Evolutionary conservation across 2,113 vertebrate genomes (phyloP), one percentile per base, ranked within the genome.

Genomic region (Narcine bancroftii): DNA sequence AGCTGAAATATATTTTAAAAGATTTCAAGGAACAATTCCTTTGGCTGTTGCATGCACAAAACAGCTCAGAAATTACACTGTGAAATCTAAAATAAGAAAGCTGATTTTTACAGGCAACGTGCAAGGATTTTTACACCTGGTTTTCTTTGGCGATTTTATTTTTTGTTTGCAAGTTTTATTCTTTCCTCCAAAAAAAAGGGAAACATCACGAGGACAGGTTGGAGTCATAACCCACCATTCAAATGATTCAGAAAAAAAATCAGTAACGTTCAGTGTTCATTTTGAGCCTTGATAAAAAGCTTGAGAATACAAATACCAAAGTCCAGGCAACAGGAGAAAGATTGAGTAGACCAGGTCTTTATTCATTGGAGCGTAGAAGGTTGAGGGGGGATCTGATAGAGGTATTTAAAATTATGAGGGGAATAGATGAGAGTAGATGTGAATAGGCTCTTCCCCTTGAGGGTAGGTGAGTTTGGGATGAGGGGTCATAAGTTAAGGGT

Each of bases 1-100:
- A 87, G n/a, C 21, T 87, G 81, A 60, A 87, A n/a, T 29, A 87
- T 72, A 33, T 33, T 87, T 87, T 56, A 87, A 33, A 21, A 87
- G 81, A 87, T 36, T 36, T 87, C 53, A 87, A 87, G 15, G 29
- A 87, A 17, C 47, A 83, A 83, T 33, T 3, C 50, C 47, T 13
- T 33, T 33, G 79, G 79, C 33, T 87, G 15, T n/a, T 19, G 50
- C 3, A 87, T 21, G 33, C 19, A n/a, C 81, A 60, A 87, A 77
- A 21, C 75, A 47, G 50, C 77, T 53, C 7, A 50, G 47, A 53
- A 47, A 36, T 15, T 11, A 87, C 21, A 81, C 47, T 63, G 56
- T n/a, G 2, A 79, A 79, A 21, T 79, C 47, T 26, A 47, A 83
- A 47, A 29, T 53, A 24, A 47, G 76, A 47, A 50, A 83, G 47